These are phyloP conservation scores for Nettapus auritus DNA, from an alignment of 2,113 vertebrate genomes.

Conservation along the genomic window DNA sequence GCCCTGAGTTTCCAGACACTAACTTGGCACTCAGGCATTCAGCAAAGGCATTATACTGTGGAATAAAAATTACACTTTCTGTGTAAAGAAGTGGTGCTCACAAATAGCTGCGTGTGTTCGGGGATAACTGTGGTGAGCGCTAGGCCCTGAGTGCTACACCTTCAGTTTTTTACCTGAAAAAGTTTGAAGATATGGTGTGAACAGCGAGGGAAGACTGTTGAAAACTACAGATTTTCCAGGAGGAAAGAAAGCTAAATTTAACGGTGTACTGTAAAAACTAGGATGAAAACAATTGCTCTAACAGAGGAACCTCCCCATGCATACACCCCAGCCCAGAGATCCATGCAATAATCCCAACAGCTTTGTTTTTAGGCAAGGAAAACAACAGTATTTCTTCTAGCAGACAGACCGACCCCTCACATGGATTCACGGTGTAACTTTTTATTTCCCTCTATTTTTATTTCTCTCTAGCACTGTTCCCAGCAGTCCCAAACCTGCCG, in stretches of 20 bases:
- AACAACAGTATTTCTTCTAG: background rate
- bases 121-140: too few relatives aligned
- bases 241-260: background rate
- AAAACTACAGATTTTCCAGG: background rate
- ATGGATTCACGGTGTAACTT: background rate
- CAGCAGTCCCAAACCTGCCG: background rate
- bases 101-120: too few relatives aligned
- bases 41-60: accelerated
- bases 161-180: background rate
- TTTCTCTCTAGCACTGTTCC: too few relatives aligned
- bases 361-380: background rate
- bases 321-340: too few relatives aligned
- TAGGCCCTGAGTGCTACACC: background rate
- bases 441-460: too few relatives aligned
- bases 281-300: background rate
- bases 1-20: accelerated
- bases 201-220: conserved; percentile 23
- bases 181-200: background rate
- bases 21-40: background rate
- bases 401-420: background rate
- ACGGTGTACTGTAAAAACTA: background rate
- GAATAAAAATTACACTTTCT: too few relatives aligned
- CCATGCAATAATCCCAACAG: background rate
- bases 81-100: too few relatives aligned
- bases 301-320: too few relatives aligned